A percentile compares a stretch with the other conserved stretches of the same genome.
Conservation (phyloP, 92 coral and sea anemone species). For the Epizoanthus rinbou region DNA sequence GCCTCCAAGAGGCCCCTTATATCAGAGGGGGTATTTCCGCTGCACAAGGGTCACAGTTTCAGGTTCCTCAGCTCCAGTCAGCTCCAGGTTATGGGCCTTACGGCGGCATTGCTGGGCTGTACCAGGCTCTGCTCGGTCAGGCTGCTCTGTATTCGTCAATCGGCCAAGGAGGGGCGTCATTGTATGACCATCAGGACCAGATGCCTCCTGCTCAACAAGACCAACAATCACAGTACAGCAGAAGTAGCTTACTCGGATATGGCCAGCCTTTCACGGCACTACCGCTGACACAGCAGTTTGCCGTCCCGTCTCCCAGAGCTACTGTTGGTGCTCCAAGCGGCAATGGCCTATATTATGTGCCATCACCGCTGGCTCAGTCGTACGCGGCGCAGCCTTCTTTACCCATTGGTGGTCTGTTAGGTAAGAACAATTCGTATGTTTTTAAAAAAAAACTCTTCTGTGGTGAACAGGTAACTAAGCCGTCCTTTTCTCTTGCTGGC, state of each 20-base stretch:
- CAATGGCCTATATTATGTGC: slow-evolving; percentile 17
- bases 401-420: slow-evolving; percentile 34
- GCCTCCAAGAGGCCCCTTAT: slow-evolving; percentile 45
- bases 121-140: slow-evolving; percentile 32
- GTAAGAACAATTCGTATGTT: slow-evolving; percentile 30
- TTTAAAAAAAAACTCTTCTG: too few species aligned
- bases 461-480: too few species aligned
- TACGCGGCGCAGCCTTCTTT: slow-evolving; percentile 57
- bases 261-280: slow-evolving; percentile 46
- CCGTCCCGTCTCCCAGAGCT: slow-evolving; percentile 33
- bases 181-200: slow-evolving; percentile 18
- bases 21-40: slow-evolving; percentile 41
- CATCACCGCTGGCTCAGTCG: slow-evolving; percentile 63
- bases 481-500: too few species aligned
- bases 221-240: slow-evolving; percentile 15
- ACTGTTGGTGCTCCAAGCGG: slow-evolving; percentile 50
- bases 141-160: slow-evolving; percentile 8
- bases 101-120: slow-evolving; percentile 12
- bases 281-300: slow-evolving; percentile 64
- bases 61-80: slow-evolving; percentile 23
- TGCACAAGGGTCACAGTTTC: slow-evolving; percentile 34
- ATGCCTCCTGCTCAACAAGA: slow-evolving; percentile 20
- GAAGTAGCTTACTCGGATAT: slow-evolving; percentile 50
- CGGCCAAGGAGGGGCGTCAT: neutral
- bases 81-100: slow-evolving; percentile 8